Evolutionary conservation across 2,888 invertebrate genomes (phyloP), one percentile per base, ranked within the genome.

Genomic region (Cerastoderma edule): DNA sequence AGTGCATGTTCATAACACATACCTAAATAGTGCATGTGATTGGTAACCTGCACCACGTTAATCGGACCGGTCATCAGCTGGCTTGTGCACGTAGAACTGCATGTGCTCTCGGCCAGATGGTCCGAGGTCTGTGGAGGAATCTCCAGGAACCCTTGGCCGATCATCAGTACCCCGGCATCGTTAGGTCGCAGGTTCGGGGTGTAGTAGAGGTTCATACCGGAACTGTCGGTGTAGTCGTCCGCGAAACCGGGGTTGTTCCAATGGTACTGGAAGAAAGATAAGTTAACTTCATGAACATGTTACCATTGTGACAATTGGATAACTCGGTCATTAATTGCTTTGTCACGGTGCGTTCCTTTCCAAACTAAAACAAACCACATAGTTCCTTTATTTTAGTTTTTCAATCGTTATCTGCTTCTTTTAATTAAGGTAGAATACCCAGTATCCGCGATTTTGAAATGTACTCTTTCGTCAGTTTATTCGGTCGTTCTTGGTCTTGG

Each of bases 1-100:
- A n/a, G n/a, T n/a, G n/a, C n/a, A n/a, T n/a, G n/a, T n/a, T n/a
- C n/a, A n/a, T n/a, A n/a, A n/a, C n/a, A n/a, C n/a, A 33, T 75
- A 88, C 88, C 88, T 33, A 87, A 32, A 35, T 84, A 84, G 64
- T 88, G 88, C 88, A 88, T 88, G 60, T 88, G 87, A 56, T 87
- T 86, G 2, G 75, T 10, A 10, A 78, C 85, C 2, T 60, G 60
- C 24, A 78, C 70, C 0, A 87, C 60, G 44, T 80, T 69, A n/a
- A 85, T 68, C 0, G 80, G 60, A 13, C 64, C 72, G 5, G 35
- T 70, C 57, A 86, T 68, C 0, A 75, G 13, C 28, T 57, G 13
- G 19, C 39, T 60, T 30, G 75, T 75, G 56, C 79, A 79, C 1
- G 63, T 27, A n/a, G 68, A 54, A 0, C 65, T n/a, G 44, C 79